phyloP scores from a whole-genome alignment of 2,888 invertebrate genomes.

The Anagyrus pseudococci region DNA sequence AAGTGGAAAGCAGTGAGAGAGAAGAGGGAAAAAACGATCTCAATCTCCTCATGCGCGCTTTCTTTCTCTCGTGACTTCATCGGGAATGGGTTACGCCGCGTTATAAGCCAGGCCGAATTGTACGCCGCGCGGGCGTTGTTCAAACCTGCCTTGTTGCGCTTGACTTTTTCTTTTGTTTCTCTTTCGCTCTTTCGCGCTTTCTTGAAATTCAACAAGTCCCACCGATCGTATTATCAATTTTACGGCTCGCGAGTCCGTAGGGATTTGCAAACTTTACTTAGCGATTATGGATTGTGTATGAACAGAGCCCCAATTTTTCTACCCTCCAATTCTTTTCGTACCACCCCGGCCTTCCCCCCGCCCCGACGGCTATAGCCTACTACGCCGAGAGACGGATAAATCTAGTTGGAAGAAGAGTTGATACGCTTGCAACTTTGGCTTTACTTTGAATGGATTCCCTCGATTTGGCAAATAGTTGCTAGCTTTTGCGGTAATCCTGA shows the following conservation, averaged over 20 bases:
- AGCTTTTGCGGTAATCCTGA: too few species aligned
- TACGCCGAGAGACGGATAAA: too few species aligned
- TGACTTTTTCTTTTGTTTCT: background rate
- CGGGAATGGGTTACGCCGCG: too few species aligned
- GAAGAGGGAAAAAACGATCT: constrained; percentile 26
- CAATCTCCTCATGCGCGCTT: background rate
- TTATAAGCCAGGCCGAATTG: too few species aligned
- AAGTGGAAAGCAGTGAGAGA: constrained; percentile 37
- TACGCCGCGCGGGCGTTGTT: too few species aligned
- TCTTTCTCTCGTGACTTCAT: too few species aligned
- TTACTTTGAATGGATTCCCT: constrained; percentile 7
- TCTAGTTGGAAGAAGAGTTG: constrained; percentile 9
- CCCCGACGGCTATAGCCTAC: too few species aligned
- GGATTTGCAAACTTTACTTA: background rate
- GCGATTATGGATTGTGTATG: background rate
- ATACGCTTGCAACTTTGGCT: constrained; percentile 13
- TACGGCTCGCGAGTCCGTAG: background rate
- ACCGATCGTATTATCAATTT: constrained; percentile 19
- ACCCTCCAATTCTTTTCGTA: too few species aligned
- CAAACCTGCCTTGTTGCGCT: too few species aligned
- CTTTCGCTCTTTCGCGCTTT: background rate
- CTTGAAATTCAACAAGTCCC: constrained; percentile 24
- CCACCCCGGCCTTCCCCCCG: too few species aligned
- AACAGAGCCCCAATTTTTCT: background rate
- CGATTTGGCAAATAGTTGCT: too few species aligned